A percentile compares a stretch with the other conserved stretches of the same genome.
phyloP scores from a whole-genome alignment of 2,888 invertebrate genomes.

The Chrysolina americana region DNA sequence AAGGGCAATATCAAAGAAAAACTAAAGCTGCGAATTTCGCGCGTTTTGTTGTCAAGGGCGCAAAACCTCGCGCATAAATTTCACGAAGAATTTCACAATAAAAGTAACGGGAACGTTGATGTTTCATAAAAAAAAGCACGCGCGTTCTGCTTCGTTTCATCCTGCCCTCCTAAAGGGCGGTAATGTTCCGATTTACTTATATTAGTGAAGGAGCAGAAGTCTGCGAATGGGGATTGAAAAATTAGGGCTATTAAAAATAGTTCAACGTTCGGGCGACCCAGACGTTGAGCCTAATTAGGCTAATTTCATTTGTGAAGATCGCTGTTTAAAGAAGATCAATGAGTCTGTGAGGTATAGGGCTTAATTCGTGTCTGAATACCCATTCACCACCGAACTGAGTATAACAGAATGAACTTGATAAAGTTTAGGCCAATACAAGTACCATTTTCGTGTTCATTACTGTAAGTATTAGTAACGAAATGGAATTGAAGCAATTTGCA shows the following conservation, averaged over 20 bases:
- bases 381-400: no score
- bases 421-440: no score
- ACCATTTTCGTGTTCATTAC: no score
- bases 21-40: not conserved
- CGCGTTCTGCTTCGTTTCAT: not conserved
- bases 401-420: no score
- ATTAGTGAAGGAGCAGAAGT: not conserved
- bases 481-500: no score
- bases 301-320: not conserved
- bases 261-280: not conserved
- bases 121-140: not conserved
- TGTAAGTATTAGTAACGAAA: no score
- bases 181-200: not conserved
- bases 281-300: not conserved
- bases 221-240: not conserved
- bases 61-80: not conserved
- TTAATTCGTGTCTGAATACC: no score
- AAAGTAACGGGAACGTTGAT: slow-evolving; percentile 1
- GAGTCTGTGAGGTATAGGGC: not conserved
- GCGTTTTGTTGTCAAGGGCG: not conserved
- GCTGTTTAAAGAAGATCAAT: not conserved
- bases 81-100: slow-evolving; percentile 7
- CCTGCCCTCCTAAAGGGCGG: not conserved
- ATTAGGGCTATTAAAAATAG: not conserved
- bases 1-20: not conserved